Evolutionary conservation across 2,113 vertebrate species (phyloP).

Genomic region (Sphaerodactylus townsendi): DNA sequence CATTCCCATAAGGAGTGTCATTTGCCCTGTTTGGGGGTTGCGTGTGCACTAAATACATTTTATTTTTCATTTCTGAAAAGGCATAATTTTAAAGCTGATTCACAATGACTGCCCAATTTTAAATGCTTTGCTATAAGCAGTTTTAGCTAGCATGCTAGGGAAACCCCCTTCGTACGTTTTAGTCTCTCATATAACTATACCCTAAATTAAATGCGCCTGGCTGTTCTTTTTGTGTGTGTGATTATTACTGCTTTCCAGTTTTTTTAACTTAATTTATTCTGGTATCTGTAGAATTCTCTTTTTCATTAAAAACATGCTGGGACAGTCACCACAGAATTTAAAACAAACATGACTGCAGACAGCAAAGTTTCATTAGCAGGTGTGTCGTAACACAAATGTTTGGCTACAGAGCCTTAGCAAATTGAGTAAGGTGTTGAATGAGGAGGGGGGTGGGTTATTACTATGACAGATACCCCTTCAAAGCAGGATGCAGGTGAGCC

Average conservation of each 20-base stretch:
- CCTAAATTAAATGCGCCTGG: neutral
- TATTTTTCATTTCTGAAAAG: too few relatives aligned
- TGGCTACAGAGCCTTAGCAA: conserved; percentile 44
- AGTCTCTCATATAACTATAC: neutral
- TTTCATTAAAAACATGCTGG: conserved; percentile 49
- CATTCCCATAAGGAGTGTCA: too few relatives aligned
- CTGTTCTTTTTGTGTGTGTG: neutral
- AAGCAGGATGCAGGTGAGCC: neutral
- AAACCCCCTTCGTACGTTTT: neutral
- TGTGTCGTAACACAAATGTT: conserved; percentile 56
- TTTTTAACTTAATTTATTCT: conserved; percentile 37
- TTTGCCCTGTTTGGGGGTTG: too few relatives aligned
- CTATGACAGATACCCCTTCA: neutral
- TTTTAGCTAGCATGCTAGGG: too few relatives aligned
- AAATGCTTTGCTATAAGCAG: too few relatives aligned
- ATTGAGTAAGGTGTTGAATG: neutral
- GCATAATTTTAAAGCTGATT: too few relatives aligned
- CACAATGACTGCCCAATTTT: too few relatives aligned
- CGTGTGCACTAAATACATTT: too few relatives aligned
- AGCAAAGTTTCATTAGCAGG: conserved; percentile 53
- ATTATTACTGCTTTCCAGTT: conserved; percentile 7
- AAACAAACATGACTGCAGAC: conserved; percentile 54
- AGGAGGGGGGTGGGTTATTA: neutral
- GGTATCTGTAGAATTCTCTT: conserved; percentile 55
- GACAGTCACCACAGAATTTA: conserved; percentile 48